These are phyloP conservation scores for Cryptus armator DNA, from an alignment of 2,888 invertebrate species.

Conservation along the genomic window DNA sequence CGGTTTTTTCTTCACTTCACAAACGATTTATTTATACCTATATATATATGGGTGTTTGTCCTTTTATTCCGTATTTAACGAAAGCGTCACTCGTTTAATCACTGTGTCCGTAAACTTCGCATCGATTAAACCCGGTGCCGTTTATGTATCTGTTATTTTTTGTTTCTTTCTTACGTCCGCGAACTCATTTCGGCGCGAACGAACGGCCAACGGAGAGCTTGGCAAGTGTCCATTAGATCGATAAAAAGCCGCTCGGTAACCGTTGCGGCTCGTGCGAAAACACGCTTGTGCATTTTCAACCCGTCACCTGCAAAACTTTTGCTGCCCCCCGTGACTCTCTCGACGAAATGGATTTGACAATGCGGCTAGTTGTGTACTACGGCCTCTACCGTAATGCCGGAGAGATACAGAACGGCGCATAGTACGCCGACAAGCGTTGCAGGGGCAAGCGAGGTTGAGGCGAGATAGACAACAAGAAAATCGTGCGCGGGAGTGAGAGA, in stretches of 20 bases:
- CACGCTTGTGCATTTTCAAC: slow-evolving; percentile 56
- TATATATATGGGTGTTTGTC: background rate
- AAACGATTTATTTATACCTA: slow-evolving; percentile 14
- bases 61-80: background rate
- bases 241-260: slow-evolving; percentile 64
- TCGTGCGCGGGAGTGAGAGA: background rate
- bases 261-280: slow-evolving; percentile 45
- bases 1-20: slow-evolving; percentile 8
- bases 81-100: slow-evolving; percentile 22
- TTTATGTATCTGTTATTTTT: background rate
- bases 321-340: slow-evolving; percentile 11
- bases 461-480: slow-evolving; percentile 1
- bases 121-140: slow-evolving; percentile 11
- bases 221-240: slow-evolving; percentile 70
- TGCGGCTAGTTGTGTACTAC: slow-evolving; percentile 51
- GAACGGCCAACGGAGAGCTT: slow-evolving; percentile 18
- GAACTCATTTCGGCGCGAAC: slow-evolving; percentile 57
- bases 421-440: slow-evolving; percentile 49
- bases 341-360: slow-evolving; percentile 46
- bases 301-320: slow-evolving; percentile 52
- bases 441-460: slow-evolving; percentile 14
- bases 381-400: slow-evolving; percentile 71
- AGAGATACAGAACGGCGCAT: slow-evolving; percentile 65
- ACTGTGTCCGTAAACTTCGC: slow-evolving; percentile 21
- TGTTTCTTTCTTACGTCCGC: slow-evolving; percentile 1